phyloP scores from a whole-genome alignment of 2,888 invertebrate genomes.

The Apotomis capreana region DNA sequence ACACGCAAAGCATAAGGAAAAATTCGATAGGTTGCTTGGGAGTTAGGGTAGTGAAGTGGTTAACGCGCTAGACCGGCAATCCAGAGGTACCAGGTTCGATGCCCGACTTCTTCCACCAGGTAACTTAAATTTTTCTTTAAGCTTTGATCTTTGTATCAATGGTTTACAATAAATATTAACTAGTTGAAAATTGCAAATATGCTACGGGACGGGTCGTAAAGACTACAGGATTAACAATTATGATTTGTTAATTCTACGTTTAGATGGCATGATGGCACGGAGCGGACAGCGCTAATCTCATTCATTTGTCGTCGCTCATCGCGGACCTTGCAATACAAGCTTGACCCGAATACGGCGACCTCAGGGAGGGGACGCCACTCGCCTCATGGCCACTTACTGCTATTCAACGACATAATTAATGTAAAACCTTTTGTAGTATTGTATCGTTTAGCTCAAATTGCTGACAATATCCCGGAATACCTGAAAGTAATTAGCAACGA shows the following conservation, averaged over 20 bases:
- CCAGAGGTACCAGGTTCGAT: too few relatives aligned
- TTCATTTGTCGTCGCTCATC: constrained; percentile 48
- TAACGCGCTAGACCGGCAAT: too few relatives aligned
- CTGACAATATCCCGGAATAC: constrained; percentile 33
- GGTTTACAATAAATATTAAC: too few relatives aligned
- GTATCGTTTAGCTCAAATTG: constrained; percentile 1
- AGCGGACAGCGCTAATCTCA: constrained; percentile 43
- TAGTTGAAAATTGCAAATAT: neutral
- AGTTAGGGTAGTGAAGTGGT: too few relatives aligned
- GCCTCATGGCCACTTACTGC: constrained; percentile 58
- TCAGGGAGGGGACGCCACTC: constrained; percentile 53
- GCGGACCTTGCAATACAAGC: constrained; percentile 50
- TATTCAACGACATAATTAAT: constrained; percentile 1
- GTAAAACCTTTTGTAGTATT: constrained; percentile 5
- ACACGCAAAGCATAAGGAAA: too few relatives aligned
- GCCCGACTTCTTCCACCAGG: too few relatives aligned
- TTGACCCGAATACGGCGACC: constrained; percentile 58
- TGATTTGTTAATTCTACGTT: constrained; percentile 9
- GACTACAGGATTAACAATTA: constrained; percentile 4
- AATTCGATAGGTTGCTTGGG: too few relatives aligned
- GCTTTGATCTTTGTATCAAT: too few relatives aligned
- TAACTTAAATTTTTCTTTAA: too few relatives aligned
- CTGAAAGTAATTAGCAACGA: constrained; percentile 49
- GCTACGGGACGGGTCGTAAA: neutral
- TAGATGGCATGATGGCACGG: constrained; percentile 24